Evolutionary conservation across 2,797 vertebrate species (phyloP).

Genomic region (Ctenopoma multispine): DNA sequence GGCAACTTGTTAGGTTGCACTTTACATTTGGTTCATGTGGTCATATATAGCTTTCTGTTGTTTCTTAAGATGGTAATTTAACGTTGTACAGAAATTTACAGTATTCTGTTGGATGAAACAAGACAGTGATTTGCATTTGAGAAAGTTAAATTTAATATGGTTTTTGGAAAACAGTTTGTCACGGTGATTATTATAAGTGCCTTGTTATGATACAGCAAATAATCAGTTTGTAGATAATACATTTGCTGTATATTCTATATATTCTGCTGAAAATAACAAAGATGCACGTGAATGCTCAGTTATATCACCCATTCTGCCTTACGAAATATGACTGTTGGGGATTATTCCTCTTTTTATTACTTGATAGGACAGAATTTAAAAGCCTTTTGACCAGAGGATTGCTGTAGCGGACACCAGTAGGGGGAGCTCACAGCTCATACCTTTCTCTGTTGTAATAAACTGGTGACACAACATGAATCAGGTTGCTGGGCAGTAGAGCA

Average conservation of each 20-base stretch:
- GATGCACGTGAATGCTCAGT: not conserved
- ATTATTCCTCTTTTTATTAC: not conserved
- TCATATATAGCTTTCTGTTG: not conserved
- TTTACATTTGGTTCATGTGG: not conserved
- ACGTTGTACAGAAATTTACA: not conserved
- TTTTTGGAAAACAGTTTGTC: not conserved
- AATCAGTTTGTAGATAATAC: too few species aligned
- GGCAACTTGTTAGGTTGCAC: slow-evolving; percentile 10
- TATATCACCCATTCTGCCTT: not conserved
- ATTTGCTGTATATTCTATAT: not conserved
- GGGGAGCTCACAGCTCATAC: slow-evolving; percentile 89
- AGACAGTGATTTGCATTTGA: too few species aligned
- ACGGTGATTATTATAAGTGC: not conserved
- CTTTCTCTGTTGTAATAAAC: slow-evolving; percentile 20
- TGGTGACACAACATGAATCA: slow-evolving; percentile 15
- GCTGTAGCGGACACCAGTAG: slow-evolving; percentile 82
- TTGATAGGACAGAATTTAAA: slow-evolving; percentile 11
- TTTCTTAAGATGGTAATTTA: not conserved
- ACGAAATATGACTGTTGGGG: slow-evolving; percentile 3
- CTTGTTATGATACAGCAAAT: slow-evolving; percentile 1
- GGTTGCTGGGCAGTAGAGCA: slow-evolving; percentile 60
- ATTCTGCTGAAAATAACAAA: slow-evolving; percentile 4
- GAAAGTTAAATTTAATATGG: too few species aligned
- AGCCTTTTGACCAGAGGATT: not conserved
- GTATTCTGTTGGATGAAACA: too few species aligned